Conservation (phyloP, 2,888 invertebrate species). For the Drosophila pseudotakahashii region DNA sequence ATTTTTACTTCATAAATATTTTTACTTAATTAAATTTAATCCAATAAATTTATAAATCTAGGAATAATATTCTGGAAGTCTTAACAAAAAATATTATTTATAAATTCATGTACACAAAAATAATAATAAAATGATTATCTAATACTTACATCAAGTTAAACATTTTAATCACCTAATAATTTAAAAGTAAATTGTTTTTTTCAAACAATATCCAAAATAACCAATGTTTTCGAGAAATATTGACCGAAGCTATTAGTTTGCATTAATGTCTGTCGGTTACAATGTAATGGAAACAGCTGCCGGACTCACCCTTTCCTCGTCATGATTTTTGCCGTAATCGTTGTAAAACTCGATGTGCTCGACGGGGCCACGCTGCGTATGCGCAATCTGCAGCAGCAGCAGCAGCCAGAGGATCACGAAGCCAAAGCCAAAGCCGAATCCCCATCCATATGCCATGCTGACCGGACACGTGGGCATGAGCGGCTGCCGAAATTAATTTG, state of each 20-base stretch:
- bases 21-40: too few relatives aligned
- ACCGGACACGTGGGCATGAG: constrained; percentile 57
- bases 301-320: constrained; percentile 75
- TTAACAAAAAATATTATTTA: too few relatives aligned
- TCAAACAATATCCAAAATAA: too few relatives aligned
- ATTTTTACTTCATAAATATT: too few relatives aligned
- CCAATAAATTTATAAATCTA: too few relatives aligned
- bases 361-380: constrained; percentile 64
- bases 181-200: too few relatives aligned
- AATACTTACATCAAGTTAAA: too few relatives aligned
- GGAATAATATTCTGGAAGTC: too few relatives aligned
- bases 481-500: constrained; percentile 70
- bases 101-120: too few relatives aligned
- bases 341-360: constrained; percentile 78
- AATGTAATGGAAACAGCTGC: constrained; percentile 12
- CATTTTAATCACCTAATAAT: too few relatives aligned
- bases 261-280: background rate
- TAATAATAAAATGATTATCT: too few relatives aligned
- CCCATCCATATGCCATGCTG: constrained; percentile 46
- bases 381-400: constrained; percentile 56
- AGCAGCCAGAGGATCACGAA: constrained; percentile 30
- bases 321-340: constrained; percentile 80
- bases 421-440: background rate
- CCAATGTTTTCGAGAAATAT: background rate
- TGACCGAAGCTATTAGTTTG: background rate